Conservation (phyloP, 2,888 invertebrate species). For the Ypsolopha sequella region DNA sequence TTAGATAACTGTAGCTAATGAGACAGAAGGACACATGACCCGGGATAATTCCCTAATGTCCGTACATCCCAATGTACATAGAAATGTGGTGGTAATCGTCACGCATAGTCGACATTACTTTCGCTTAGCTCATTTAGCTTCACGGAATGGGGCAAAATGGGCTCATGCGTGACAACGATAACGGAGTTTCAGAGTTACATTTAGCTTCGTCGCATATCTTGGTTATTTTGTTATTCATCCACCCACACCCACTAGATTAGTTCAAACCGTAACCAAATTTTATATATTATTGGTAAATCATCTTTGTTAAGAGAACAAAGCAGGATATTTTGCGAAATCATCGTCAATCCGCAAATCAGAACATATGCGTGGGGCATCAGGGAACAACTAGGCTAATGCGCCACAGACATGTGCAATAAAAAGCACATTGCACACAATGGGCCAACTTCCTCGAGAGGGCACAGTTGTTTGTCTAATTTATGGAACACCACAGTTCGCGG, state of each 20-base stretch:
- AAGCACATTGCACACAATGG: slow-evolving; percentile 37
- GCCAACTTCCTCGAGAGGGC: slow-evolving; percentile 16
- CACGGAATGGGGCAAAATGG: too few relatives aligned
- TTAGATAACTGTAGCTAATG: not conserved
- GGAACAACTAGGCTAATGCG: slow-evolving; percentile 44
- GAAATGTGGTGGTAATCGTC: too few relatives aligned
- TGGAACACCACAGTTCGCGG: slow-evolving; percentile 18
- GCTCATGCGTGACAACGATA: too few relatives aligned
- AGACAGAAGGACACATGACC: not conserved
- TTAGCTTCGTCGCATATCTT: not conserved
- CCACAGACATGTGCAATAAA: slow-evolving; percentile 47
- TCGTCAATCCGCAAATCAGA: slow-evolving; percentile 23
- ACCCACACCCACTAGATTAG: not conserved
- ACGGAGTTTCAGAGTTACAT: too few relatives aligned
- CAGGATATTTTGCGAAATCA: too few relatives aligned
- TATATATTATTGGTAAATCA: too few relatives aligned
- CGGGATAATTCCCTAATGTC: not conserved
- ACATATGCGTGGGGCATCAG: slow-evolving; percentile 38
- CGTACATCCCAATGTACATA: not conserved
- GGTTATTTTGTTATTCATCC: not conserved
- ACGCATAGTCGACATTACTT: not conserved
- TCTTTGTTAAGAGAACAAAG: too few relatives aligned
- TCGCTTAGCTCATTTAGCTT: too few relatives aligned
- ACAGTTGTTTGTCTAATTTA: slow-evolving; percentile 14
- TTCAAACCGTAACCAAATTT: not conserved